Conservation (phyloP, 2,888 invertebrate genomes). For the Cheilosia grossa region DNA sequence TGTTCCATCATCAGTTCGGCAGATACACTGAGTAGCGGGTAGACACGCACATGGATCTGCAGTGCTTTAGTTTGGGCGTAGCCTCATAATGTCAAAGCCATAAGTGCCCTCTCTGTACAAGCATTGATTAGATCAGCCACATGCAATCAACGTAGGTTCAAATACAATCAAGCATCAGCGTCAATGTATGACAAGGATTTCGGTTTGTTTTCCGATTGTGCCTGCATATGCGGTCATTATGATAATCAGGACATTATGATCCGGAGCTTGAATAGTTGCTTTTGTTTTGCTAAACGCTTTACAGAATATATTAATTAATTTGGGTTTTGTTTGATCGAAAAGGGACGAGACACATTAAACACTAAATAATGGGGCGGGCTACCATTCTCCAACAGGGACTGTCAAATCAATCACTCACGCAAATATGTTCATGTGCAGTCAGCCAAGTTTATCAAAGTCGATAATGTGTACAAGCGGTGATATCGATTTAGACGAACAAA, state of each 20-base stretch:
- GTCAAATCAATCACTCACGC: no score
- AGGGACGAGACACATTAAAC: no score
- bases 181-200: constrained; percentile 13
- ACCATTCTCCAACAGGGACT: no score
- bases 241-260: constrained; percentile 22
- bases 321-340: no score
- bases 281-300: not conserved
- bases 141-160: constrained; percentile 36
- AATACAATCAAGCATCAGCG: constrained; percentile 11
- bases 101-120: constrained; percentile 16
- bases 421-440: no score
- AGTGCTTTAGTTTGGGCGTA: constrained; percentile 16
- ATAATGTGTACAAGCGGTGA: no score
- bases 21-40: not conserved
- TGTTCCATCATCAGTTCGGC: not conserved
- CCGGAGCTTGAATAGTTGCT: not conserved
- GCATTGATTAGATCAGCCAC: constrained; percentile 45
- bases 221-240: not conserved
- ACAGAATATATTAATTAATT: not conserved
- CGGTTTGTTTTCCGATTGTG: not conserved
- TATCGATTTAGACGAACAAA: no score
- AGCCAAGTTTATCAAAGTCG: no score
- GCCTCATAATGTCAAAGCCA: constrained; percentile 10
- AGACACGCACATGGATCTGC: not conserved
- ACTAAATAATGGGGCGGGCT: no score